Evolutionary conservation across 2,113 vertebrate species (phyloP).

Genomic region (Suncus etruscus): DNA sequence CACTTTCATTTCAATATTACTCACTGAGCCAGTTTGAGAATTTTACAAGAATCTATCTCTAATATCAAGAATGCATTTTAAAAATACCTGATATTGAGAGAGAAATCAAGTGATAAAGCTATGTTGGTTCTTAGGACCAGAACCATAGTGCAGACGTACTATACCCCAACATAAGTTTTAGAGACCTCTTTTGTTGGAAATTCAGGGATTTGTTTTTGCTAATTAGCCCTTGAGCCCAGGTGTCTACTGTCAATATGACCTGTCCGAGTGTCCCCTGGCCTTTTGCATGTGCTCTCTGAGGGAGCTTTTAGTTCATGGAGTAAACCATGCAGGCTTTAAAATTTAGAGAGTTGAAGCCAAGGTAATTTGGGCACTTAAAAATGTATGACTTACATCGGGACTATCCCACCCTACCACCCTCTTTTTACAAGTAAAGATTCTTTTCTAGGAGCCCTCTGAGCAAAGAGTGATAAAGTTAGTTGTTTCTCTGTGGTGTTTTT

Average conservation of each 20-base stretch:
- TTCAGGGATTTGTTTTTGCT: not conserved
- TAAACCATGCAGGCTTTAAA: not conserved
- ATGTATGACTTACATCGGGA: constrained; percentile 60
- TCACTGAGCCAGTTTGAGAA: not conserved
- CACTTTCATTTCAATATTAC: not conserved
- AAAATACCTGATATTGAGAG: too few species aligned
- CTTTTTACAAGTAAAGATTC: constrained; percentile 69
- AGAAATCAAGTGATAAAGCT: too few species aligned
- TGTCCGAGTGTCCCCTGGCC: too few species aligned
- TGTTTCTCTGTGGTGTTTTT: constrained; percentile 80
- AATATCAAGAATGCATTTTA: not conserved
- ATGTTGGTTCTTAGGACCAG: too few species aligned
- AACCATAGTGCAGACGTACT: too few species aligned
- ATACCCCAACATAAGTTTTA: too few species aligned
- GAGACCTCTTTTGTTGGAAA: constrained; percentile 12
- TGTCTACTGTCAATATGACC: not conserved
- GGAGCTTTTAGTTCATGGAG: not conserved
- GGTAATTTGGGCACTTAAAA: constrained; percentile 14
- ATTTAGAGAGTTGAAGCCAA: not conserved
- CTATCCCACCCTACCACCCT: constrained; percentile 35
- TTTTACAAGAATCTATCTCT: not conserved
- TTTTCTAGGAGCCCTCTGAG: constrained; percentile 78
- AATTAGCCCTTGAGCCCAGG: not conserved
- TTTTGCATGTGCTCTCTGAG: not conserved
- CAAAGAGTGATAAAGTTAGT: constrained; percentile 60